Evolutionary conservation across 1,140 invertebrate species (phyloP).

Genomic region (Drosophila dunni): DNA sequence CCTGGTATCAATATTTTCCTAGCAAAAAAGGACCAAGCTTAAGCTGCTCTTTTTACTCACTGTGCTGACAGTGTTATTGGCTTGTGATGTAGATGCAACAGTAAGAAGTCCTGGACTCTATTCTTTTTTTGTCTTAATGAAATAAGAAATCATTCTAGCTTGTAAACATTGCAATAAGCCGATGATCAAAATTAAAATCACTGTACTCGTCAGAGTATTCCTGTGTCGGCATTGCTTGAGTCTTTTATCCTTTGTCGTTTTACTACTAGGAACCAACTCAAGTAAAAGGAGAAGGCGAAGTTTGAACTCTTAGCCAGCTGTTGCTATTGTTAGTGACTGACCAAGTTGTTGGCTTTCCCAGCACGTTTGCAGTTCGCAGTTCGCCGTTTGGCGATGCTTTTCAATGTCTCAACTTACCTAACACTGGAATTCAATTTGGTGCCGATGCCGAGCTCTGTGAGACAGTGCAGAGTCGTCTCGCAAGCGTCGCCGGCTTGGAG

Average conservation of each 20-base stretch:
- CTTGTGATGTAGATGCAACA: too few relatives aligned
- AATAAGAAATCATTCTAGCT: too few relatives aligned
- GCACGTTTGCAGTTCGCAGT: constrained; percentile 53
- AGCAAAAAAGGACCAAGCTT: neutral
- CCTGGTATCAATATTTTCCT: too few relatives aligned
- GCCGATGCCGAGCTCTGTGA: constrained; percentile 89
- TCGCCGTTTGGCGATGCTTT: constrained; percentile 24
- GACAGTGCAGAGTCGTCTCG: constrained; percentile 89
- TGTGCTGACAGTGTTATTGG: too few relatives aligned
- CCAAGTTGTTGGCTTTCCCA: constrained; percentile 58
- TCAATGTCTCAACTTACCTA: constrained; percentile 86
- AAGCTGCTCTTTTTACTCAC: constrained; percentile 34
- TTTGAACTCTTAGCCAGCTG: constrained; percentile 57
- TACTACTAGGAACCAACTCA: constrained; percentile 28
- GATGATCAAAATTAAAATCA: too few relatives aligned
- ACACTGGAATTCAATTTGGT: constrained; percentile 89
- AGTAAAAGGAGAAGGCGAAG: neutral
- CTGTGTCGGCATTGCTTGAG: too few relatives aligned
- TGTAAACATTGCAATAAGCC: too few relatives aligned
- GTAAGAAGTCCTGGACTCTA: too few relatives aligned
- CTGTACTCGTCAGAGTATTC: too few relatives aligned
- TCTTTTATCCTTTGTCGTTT: too few relatives aligned
- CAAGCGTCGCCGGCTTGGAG: constrained; percentile 88
- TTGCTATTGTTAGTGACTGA: constrained; percentile 37
- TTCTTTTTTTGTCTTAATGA: too few relatives aligned